Evolutionary conservation across 2,797 vertebrate genomes (phyloP).

Genomic region (Otolemur crassicaudatus): DNA sequence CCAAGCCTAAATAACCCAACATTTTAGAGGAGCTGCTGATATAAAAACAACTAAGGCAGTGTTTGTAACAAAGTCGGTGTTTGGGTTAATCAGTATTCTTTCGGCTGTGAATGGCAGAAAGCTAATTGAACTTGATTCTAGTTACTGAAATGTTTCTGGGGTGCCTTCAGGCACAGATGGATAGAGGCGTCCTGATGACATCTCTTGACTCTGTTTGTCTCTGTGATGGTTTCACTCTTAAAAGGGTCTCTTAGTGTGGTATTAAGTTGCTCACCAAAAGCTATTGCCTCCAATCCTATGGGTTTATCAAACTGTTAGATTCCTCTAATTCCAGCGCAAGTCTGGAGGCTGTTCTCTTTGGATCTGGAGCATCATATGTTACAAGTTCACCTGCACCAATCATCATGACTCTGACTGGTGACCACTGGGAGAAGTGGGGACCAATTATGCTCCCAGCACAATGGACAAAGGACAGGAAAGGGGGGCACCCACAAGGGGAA

Average conservation of each 20-base stretch:
- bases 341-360: not conserved
- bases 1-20: not conserved
- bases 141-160: not conserved
- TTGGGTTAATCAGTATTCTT: not conserved
- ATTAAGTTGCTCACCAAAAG: not conserved
- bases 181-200: not conserved
- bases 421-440: not conserved
- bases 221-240: not conserved
- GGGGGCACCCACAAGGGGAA: not conserved
- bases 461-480: not conserved
- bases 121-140: not conserved
- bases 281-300: accelerated
- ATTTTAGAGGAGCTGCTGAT: not conserved
- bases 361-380: accelerated
- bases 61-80: not conserved
- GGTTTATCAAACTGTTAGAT: not conserved
- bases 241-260: not conserved
- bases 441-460: not conserved
- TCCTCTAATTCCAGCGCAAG: not conserved
- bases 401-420: not conserved
- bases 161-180: not conserved
- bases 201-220: not conserved
- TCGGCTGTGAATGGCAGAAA: not conserved
- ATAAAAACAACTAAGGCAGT: not conserved
- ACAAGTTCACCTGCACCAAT: not conserved